Evolutionary conservation across 1,140 invertebrate species (phyloP), one percentile per base, ranked within the genome.

Genomic region (Formica selysi): DNA sequence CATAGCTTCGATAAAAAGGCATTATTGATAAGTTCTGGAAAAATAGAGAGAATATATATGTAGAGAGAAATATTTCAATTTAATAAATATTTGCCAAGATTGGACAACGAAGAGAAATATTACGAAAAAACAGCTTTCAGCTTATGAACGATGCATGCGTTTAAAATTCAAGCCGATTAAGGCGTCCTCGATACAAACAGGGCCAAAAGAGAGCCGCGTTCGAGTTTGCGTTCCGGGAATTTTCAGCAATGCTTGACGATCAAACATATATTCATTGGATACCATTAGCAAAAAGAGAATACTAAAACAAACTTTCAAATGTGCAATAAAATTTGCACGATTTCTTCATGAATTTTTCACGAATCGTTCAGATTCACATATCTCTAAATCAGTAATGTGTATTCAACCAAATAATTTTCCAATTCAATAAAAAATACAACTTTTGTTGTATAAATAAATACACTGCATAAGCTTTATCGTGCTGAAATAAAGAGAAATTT

Each of bases 251-350:
- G 10, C 8, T 71, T 26, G 16, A 38, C 65, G 36, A 80, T 70
- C 36, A 57, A 80, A 80, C 48, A 59, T 16, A 80, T 80, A 41
- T 57, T 71, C 36, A 80, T 71, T 29, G 78, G 11, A 65, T 36
- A 19, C 8, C 26, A 78, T 65, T 78, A 78, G 13, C 19, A 65
- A 38, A 68, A 80, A 38, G n/a, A 68, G 44, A 80, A 68, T 80
- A 26, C 8, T 10, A 38, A 68, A 68, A 67, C 54, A 68, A 68
- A 19, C 3, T 67, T 65, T 29, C 22, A 10, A 57, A 26, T 0
- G 0, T 5, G 22, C 2, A 13, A 54, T 54, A 68, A 68, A 80
- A 57, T 54, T 32, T 68, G 16, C 13, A 48, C 41, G 4, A 36
- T 64, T 65, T 65, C 16, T 22, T 29, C 11, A 32, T 64, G 44